Conservation (phyloP, 2,797 vertebrate genomes). For the Macropus fuliginosus region DNA sequence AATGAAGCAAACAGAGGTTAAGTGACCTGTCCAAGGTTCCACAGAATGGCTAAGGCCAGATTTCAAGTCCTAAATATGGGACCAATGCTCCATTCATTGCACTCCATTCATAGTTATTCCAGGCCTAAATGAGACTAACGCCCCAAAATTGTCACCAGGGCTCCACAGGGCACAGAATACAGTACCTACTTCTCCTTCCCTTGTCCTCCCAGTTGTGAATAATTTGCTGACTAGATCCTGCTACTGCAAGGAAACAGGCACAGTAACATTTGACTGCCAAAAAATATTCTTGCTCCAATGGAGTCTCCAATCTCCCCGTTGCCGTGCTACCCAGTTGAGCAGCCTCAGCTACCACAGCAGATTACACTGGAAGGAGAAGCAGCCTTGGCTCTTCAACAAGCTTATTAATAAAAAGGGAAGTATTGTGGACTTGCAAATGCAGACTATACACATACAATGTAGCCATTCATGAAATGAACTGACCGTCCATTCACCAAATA, state of each 20-base stretch:
- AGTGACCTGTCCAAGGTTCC: background rate
- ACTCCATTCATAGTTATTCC: background rate
- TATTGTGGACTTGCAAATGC: background rate
- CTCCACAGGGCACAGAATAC: background rate
- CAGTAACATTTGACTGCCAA: background rate
- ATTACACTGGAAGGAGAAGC: background rate
- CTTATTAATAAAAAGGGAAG: background rate
- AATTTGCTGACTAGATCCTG: background rate
- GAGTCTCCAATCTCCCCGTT: background rate
- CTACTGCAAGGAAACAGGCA: background rate
- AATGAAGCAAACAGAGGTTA: background rate
- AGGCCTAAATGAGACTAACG: background rate
- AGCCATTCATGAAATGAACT: background rate
- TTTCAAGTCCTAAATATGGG: background rate
- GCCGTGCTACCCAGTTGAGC: background rate
- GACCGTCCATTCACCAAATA: background rate
- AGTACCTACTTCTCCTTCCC: background rate
- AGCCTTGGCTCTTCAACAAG: background rate
- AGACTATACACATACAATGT: background rate
- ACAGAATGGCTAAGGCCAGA: background rate
- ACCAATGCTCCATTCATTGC: background rate
- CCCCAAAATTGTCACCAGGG: background rate
- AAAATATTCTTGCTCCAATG: background rate
- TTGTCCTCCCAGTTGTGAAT: background rate
- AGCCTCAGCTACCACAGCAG: background rate